Evolutionary conservation across 1,140 invertebrate genomes (phyloP), one percentile per base, ranked within the genome.

Genomic region (Drosophila tsacasi): DNA sequence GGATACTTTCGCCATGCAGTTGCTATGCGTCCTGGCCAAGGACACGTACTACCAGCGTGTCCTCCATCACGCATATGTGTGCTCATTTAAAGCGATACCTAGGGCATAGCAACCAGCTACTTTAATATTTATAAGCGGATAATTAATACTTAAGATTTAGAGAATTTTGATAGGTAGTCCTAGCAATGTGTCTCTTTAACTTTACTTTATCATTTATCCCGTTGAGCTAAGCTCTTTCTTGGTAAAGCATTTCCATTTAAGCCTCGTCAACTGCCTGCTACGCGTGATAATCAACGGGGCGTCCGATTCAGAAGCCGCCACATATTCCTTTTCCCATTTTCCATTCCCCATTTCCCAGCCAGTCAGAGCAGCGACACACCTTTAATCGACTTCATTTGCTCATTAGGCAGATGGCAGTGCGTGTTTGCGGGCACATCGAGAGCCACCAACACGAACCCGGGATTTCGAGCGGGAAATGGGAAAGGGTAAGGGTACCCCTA

Each of bases 351-450:
- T 65, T 71, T 55, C 32, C 49, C 25, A 52, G 49, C n/a, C 17
- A 52, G 49, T n/a, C 17, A 50, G 15, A 17, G 17, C 40, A 37
- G 27, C 49, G 63, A 80, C 67, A 81, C 66, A 79, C 64, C 81
- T 90, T 85, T 82, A 90, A 90, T 90, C 85, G 85, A 90, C 85
- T 90, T 90, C 85, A 90, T 90, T 90, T 90, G 81, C 85, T 90
- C 85, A 90, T 90, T 90, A 90, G 79, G 81, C 76, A 79, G 81
- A 90, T 76, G 78, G 66, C 68, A 50, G 65, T 82, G 81, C 85
- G 68, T 83, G 83, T 75, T 75, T 79, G 76, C 54, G 75, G 76
- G 54, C 61, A 52, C 60, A 49, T 39, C 39, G 27, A 40, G 66
- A 30, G 25, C n/a, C 55, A n/a, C 40, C 49, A 25, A 60, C 57